phyloP scores from a whole-genome alignment of 2,113 vertebrate species.

The Sporophila hypoxantha region DNA sequence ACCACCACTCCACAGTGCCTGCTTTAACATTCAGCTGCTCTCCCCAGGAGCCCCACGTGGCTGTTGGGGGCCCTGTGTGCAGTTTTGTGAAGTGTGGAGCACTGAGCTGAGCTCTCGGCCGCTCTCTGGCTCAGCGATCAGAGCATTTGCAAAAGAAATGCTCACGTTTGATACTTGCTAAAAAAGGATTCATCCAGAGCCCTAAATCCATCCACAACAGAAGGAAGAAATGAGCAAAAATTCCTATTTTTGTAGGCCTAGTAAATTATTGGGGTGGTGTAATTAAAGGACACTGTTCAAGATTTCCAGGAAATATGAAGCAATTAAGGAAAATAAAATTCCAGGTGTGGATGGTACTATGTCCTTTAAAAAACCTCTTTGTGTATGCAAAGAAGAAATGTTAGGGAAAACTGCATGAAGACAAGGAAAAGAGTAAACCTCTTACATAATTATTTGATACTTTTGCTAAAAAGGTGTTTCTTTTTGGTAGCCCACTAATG shows the following conservation, averaged over 20 bases:
- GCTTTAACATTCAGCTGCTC: not conserved
- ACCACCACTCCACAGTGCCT: not conserved
- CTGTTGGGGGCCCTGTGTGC: not conserved
- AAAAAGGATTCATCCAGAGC: not conserved
- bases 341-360: not conserved
- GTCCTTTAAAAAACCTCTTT: not conserved
- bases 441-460: not conserved
- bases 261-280: not conserved
- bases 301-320: not conserved
- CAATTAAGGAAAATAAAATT: not conserved
- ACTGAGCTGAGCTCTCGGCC: not conserved
- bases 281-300: not conserved
- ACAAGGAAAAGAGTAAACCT: not conserved
- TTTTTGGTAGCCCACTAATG: not conserved
- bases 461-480: not conserved
- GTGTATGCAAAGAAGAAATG: not conserved
- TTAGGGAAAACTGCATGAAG: not conserved
- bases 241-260: not conserved
- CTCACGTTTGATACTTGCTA: not conserved
- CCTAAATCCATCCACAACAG: not conserved
- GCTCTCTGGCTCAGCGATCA: not conserved
- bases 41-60: not conserved
- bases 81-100: not conserved
- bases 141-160: not conserved
- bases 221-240: not conserved